A percentile compares a stretch with the other conserved stretches of the same genome.
Conservation (phyloP, 2,797 vertebrate genomes). For the Buceros bicornis region DNA sequence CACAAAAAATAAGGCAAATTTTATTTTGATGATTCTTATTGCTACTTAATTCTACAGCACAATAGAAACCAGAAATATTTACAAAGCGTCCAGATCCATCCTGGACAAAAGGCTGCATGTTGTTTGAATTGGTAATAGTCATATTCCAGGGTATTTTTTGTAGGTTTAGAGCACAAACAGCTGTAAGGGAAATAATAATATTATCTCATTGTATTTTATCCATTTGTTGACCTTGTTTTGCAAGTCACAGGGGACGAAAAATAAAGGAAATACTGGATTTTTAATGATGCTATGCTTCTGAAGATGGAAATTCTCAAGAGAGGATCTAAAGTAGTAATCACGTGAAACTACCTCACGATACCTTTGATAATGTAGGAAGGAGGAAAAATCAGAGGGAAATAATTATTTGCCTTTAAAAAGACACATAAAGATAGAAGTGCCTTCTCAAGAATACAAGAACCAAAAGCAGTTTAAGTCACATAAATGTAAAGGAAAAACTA, state of each 20-base stretch:
- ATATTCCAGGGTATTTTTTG: background rate
- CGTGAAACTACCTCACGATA: background rate
- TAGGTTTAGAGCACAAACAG: background rate
- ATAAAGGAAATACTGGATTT: background rate
- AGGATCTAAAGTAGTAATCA: background rate
- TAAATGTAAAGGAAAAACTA: background rate
- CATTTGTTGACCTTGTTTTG: background rate
- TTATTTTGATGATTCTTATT: background rate
- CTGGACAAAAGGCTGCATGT: background rate
- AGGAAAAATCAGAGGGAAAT: background rate
- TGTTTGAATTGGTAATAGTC: background rate
- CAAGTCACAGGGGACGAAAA: background rate
- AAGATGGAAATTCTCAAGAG: background rate
- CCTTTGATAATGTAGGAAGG: background rate
- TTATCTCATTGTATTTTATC: background rate
- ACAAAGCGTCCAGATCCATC: background rate
- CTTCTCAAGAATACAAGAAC: background rate
- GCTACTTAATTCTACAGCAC: background rate
- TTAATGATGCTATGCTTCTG: background rate
- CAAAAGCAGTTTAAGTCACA: background rate
- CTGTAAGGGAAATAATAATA: background rate
- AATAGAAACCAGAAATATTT: slow-evolving; percentile 33
- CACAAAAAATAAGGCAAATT: slow-evolving; percentile 2
- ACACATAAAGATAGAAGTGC: background rate
- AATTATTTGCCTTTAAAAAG: background rate